Conservation (phyloP, 2,113 vertebrate genomes). For the Motacilla alba region DNA sequence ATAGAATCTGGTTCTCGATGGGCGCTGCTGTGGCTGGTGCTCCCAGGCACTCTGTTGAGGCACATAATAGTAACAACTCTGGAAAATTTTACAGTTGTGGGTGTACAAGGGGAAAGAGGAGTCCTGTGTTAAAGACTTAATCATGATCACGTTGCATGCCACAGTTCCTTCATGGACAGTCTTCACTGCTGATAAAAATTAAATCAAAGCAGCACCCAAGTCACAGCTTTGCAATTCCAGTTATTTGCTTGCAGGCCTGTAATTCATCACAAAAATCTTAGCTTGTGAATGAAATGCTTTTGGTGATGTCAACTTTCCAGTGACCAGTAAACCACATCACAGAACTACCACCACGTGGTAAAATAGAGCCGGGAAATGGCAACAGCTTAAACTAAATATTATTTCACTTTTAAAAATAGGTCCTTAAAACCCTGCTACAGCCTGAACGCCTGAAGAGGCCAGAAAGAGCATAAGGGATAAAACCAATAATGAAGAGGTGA, state of each 20-base stretch:
- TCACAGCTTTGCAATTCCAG: not conserved
- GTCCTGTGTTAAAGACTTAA: not conserved
- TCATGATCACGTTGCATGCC: not conserved
- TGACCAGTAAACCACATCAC: constrained; percentile 68
- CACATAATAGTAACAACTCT: not conserved
- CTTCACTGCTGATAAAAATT: not conserved
- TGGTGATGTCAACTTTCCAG: constrained; percentile 65
- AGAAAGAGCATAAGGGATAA: not conserved
- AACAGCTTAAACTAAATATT: constrained; percentile 39
- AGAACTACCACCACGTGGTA: constrained; percentile 47
- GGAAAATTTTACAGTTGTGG: not conserved
- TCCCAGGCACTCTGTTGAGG: not conserved
- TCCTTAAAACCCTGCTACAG: not conserved
- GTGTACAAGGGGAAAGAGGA: not conserved
- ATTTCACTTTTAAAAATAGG: constrained; percentile 44
- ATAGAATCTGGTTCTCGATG: accelerated
- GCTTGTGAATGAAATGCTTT: constrained; percentile 66
- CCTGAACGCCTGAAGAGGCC: not conserved
- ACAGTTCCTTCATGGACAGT: not conserved
- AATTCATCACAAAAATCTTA: constrained; percentile 38
- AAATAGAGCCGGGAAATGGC: constrained; percentile 51
- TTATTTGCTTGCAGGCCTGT: constrained; percentile 23
- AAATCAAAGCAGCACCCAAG: not conserved
- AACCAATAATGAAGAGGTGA: not conserved
- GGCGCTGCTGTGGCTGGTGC: accelerated